Conservation (phyloP, 2,113 vertebrate species). For the Scytalopus superciliaris region DNA sequence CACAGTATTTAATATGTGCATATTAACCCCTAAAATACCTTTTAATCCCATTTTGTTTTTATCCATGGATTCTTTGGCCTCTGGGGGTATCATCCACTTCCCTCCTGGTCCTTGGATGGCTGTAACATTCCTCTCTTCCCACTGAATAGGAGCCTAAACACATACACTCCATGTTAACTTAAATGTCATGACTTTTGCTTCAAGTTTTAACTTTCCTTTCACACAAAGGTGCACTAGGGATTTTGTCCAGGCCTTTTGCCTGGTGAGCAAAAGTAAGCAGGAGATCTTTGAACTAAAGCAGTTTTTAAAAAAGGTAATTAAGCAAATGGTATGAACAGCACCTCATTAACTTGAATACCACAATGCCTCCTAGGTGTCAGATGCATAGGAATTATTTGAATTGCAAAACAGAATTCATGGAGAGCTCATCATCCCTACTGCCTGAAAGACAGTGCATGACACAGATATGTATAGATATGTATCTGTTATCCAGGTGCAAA, state of each 20-base stretch:
- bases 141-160: conserved; percentile 86
- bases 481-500: background rate
- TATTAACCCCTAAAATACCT: conserved; percentile 72
- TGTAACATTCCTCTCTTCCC: conserved; percentile 91
- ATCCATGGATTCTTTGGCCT: conserved; percentile 97
- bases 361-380: background rate
- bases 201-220: background rate
- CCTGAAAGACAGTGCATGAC: background rate
- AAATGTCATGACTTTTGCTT: background rate
- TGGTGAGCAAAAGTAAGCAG: background rate
- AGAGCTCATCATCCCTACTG: background rate
- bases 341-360: background rate
- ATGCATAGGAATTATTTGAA: background rate
- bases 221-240: background rate
- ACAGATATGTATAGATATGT: rapidly evolving
- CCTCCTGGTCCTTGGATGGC: conserved; percentile 92
- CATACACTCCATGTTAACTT: background rate
- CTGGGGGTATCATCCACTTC: conserved; percentile 93
- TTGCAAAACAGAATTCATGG: background rate
- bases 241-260: background rate
- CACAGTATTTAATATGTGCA: background rate
- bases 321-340: background rate
- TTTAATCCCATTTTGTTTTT: conserved; percentile 94
- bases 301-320: background rate
- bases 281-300: background rate